Percentiles rank a stretch among this genome's conserved stretches.
Evolutionary conservation across 2,888 invertebrate species (phyloP).

Genomic region (Cybosia mesomella): DNA sequence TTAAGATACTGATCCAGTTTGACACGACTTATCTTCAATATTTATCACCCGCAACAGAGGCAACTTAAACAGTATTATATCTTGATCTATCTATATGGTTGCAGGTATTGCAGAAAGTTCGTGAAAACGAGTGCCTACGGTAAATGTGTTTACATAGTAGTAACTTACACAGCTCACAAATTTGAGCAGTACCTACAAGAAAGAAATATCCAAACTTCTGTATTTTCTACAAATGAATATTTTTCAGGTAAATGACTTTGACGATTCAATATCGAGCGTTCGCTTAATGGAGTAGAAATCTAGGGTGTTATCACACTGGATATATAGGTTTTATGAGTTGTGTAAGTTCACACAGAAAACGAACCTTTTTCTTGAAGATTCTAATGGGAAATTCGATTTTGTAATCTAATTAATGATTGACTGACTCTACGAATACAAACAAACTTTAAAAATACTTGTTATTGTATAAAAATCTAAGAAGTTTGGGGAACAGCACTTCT

Average conservation of each 20-base stretch:
- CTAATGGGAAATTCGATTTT: not conserved
- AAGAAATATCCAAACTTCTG: not conserved
- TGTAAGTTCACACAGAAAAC: not conserved
- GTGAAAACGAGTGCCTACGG: no score
- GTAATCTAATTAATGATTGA: constrained; percentile 5
- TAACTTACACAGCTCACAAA: not conserved
- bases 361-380: not conserved
- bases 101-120: no score
- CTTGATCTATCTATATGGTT: not conserved
- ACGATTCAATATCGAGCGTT: not conserved
- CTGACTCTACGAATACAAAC: constrained; percentile 1
- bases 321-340: not conserved
- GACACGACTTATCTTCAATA: constrained; percentile 19
- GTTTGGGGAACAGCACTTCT: constrained; percentile 5
- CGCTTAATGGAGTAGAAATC: not conserved
- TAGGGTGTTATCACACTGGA: not conserved
- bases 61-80: not conserved
- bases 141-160: no score
- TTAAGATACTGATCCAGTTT: constrained; percentile 38
- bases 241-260: not conserved
- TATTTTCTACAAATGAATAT: not conserved
- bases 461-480: constrained; percentile 10
- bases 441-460: constrained; percentile 12
- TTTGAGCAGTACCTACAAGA: not conserved
- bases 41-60: constrained; percentile 12